Percentiles rank a stretch among this genome's conserved stretches.
Evolutionary conservation across 2,113 vertebrate genomes (phyloP).

Genomic region (Hippocampus comes): DNA sequence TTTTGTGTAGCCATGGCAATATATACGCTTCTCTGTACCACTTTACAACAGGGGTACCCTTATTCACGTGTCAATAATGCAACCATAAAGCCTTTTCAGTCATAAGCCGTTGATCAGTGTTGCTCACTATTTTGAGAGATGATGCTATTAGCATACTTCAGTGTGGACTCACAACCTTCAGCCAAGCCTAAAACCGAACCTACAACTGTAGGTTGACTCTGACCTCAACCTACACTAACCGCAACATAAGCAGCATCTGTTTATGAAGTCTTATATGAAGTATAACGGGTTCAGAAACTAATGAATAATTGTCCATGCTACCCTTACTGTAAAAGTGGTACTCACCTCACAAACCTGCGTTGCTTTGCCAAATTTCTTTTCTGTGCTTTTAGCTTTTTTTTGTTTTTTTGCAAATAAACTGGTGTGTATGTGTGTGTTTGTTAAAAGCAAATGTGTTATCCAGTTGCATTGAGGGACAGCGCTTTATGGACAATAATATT

Average conservation of each 20-base stretch:
- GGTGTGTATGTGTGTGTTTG: neutral
- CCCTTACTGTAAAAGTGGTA: conserved; percentile 13
- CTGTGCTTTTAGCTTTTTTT: neutral
- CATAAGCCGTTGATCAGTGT: no score
- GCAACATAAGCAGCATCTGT: neutral
- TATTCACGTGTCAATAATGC: neutral
- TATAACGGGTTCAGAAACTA: neutral
- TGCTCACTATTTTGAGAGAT: no score
- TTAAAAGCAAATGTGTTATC: neutral
- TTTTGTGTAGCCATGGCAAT: conserved; percentile 14
- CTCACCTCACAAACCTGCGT: neutral
- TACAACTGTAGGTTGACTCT: neutral
- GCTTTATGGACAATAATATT: neutral
- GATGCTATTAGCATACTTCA: neutral
- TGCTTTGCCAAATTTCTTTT: conserved; percentile 12
- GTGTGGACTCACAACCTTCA: neutral
- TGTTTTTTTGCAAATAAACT: neutral
- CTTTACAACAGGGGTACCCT: neutral
- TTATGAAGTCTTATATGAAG: neutral
- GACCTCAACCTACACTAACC: no score
- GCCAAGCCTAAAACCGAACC: neutral
- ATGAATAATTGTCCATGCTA: neutral
- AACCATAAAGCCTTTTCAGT: no score
- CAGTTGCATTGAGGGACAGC: neutral
- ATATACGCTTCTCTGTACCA: neutral